These are phyloP conservation scores for Carterocephalus palaemon DNA, from an alignment of 2,888 invertebrate species.

Conservation along the genomic window DNA sequence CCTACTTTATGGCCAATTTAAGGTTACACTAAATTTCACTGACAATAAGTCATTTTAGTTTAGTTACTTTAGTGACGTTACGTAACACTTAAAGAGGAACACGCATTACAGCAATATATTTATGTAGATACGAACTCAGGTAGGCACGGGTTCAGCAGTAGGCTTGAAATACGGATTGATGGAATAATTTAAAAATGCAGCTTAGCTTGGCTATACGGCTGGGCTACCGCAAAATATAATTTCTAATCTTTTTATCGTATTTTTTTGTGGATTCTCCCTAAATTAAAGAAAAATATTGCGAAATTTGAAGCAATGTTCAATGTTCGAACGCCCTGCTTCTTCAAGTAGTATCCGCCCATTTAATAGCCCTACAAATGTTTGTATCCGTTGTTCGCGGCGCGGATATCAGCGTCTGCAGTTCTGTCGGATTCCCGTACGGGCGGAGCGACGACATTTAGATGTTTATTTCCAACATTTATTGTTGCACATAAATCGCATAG, in stretches of 20 bases:
- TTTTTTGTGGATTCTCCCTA: too few species aligned
- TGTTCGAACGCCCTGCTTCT: neutral
- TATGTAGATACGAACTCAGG: too few species aligned
- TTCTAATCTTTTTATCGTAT: neutral
- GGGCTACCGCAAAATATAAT: neutral
- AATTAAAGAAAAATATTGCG: too few species aligned
- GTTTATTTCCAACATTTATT: slow-evolving; percentile 6
- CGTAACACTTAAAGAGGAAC: too few species aligned
- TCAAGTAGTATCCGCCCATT: slow-evolving; percentile 18
- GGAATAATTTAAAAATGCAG: too few species aligned
- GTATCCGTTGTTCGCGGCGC: slow-evolving; percentile 46
- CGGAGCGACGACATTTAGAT: neutral
- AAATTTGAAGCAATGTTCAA: neutral
- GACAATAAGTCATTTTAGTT: too few species aligned
- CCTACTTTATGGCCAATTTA: too few species aligned
- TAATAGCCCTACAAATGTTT: slow-evolving; percentile 35
- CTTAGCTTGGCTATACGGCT: neutral
- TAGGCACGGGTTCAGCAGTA: too few species aligned
- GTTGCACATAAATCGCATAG: slow-evolving; percentile 2
- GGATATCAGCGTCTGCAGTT: slow-evolving; percentile 62
- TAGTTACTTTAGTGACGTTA: too few species aligned
- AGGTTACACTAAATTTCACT: too few species aligned
- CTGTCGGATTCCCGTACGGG: slow-evolving; percentile 33
- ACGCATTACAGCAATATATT: too few species aligned
- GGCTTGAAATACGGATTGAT: too few species aligned